phyloP scores from a whole-genome alignment of 2,797 vertebrate species.

The Sebastes goodei region DNA sequence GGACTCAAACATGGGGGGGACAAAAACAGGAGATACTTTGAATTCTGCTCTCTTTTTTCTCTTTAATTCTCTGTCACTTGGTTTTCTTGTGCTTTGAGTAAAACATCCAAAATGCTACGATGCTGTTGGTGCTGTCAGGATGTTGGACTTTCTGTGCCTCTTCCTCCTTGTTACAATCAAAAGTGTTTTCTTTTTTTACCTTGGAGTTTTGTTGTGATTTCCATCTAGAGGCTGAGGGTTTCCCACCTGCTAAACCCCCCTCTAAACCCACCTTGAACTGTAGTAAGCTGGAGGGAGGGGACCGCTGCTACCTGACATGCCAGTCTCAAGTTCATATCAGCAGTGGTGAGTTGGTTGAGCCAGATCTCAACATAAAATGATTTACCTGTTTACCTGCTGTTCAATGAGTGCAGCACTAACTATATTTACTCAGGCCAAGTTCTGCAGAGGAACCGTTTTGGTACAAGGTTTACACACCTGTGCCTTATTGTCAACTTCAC shows the following conservation, averaged over 20 bases:
- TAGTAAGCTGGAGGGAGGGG: slow-evolving; percentile 89
- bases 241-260: slow-evolving; percentile 72
- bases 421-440: background rate
- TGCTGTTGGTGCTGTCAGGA: slow-evolving; percentile 12
- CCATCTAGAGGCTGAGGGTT: slow-evolving; percentile 88
- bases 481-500: background rate
- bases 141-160: slow-evolving; percentile 17
- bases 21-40: slow-evolving; percentile 98
- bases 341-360: slow-evolving; percentile 87
- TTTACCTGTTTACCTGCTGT: background rate
- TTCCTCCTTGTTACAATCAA: slow-evolving; percentile 6
- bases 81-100: slow-evolving; percentile 61
- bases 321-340: slow-evolving; percentile 90
- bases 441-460: background rate
- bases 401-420: background rate
- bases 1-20: slow-evolving; percentile 46
- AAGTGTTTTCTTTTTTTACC: slow-evolving; percentile 67
- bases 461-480: background rate
- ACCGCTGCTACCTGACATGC: slow-evolving; percentile 93
- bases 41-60: slow-evolving; percentile 78
- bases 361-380: background rate
- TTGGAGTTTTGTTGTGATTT: slow-evolving; percentile 86
- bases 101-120: slow-evolving; percentile 35
- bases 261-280: slow-evolving; percentile 91
- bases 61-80: slow-evolving; percentile 74